Conservation (phyloP, 2,113 vertebrate genomes). For the Paratilapia polleni region DNA sequence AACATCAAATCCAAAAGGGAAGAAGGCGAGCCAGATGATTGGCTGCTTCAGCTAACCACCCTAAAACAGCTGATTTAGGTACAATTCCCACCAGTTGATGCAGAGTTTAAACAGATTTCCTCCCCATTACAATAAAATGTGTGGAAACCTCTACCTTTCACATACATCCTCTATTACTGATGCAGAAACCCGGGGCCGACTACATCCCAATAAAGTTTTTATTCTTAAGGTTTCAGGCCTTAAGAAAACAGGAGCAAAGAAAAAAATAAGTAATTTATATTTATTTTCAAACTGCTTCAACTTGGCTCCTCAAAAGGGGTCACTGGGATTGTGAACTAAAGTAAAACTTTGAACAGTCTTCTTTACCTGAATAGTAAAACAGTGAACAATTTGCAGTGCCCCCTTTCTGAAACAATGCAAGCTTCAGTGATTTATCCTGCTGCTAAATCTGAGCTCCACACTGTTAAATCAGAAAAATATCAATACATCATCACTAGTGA, state of each 20-base stretch:
- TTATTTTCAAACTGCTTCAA: not conserved
- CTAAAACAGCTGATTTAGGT: not conserved
- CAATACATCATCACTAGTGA: too few relatives aligned
- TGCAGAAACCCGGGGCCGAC: not conserved
- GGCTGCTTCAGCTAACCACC: not conserved
- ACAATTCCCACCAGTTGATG: constrained; percentile 54
- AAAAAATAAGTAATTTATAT: not conserved
- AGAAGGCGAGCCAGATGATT: constrained; percentile 24
- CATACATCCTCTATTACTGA: not conserved
- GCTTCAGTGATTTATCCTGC: too few relatives aligned
- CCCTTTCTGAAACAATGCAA: too few relatives aligned
- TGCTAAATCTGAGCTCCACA: too few relatives aligned
- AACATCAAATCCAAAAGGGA: constrained; percentile 48
- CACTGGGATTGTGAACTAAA: not conserved
- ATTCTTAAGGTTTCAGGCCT: not conserved
- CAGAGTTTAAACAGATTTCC: not conserved
- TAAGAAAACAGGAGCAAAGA: not conserved
- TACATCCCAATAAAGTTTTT: too few relatives aligned
- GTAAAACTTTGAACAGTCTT: not conserved
- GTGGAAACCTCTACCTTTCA: not conserved
- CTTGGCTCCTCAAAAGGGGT: not conserved
- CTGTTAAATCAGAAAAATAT: too few relatives aligned
- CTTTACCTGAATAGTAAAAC: not conserved
- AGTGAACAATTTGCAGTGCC: not conserved
- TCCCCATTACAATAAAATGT: not conserved